These are phyloP conservation scores for Peromyscus eremicus DNA, from an alignment of 2,797 vertebrate genomes.

Conservation along the genomic window DNA sequence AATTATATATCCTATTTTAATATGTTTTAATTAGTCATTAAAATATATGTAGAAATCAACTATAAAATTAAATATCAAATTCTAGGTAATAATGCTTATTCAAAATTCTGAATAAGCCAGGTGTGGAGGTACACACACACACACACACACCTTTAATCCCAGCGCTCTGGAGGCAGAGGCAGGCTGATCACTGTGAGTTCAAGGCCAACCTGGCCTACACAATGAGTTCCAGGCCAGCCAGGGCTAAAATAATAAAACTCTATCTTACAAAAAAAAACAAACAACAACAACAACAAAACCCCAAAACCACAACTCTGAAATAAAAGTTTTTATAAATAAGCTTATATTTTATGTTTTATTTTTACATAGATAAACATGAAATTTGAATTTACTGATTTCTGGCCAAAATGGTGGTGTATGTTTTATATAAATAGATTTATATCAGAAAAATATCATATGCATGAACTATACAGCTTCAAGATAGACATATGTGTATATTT, in stretches of 20 bases:
- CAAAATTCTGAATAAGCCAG: constrained; percentile 24
- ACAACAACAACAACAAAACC: too few species aligned
- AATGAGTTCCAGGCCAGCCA: not conserved
- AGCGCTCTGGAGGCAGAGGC: not conserved
- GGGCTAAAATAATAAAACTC: not conserved
- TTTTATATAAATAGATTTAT: constrained; percentile 61
- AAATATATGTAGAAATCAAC: constrained; percentile 53
- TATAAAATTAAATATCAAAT: constrained; percentile 67
- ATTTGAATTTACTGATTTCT: constrained; percentile 62
- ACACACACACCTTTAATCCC: not conserved
- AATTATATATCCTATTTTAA: constrained; percentile 60
- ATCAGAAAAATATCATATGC: constrained; percentile 51
- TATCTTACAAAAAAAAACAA: not conserved
- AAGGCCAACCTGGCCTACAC: not conserved
- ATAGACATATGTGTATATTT: not conserved
- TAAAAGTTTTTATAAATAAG: not conserved
- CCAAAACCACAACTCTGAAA: not conserved
- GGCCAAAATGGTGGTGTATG: not conserved
- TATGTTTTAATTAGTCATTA: constrained; percentile 59
- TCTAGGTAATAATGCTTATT: constrained; percentile 32
- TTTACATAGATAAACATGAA: constrained; percentile 44
- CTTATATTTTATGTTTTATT: constrained; percentile 52
- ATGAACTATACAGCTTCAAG: constrained; percentile 30
- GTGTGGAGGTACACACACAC: not conserved
- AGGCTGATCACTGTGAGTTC: not conserved